Conservation (phyloP, 2,797 vertebrate genomes). For the Morelia viridis region DNA sequence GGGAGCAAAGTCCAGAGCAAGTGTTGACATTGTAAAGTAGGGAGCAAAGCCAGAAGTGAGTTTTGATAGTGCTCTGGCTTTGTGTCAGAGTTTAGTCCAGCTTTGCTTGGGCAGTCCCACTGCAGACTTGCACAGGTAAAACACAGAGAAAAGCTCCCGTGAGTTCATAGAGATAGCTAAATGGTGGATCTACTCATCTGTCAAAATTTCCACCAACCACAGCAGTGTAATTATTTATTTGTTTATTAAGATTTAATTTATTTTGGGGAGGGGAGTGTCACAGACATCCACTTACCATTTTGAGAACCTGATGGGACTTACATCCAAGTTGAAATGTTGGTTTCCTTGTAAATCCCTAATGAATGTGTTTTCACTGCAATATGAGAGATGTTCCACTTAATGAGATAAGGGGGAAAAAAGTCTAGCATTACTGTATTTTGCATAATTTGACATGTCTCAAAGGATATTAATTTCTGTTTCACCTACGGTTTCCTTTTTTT, state of each 20-base stretch:
- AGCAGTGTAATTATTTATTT: neutral
- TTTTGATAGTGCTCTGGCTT: neutral
- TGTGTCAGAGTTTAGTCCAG: neutral
- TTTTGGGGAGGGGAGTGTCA: neutral
- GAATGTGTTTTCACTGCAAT: neutral
- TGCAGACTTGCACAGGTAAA: neutral
- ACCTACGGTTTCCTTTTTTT: conserved; percentile 49
- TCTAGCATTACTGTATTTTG: neutral
- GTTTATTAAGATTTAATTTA: neutral
- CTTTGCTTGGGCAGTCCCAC: neutral
- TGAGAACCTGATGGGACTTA: neutral
- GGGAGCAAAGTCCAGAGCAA: neutral
- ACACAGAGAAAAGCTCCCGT: neutral
- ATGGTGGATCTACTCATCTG: neutral
- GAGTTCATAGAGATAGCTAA: neutral
- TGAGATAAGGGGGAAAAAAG: neutral
- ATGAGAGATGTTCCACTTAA: neutral
- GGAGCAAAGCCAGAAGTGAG: neutral
- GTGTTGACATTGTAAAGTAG: neutral
- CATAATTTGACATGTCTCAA: conserved; percentile 16
- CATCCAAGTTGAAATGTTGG: neutral
- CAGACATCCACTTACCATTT: neutral
- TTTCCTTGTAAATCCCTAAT: neutral
- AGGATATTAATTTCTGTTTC: conserved; percentile 25
- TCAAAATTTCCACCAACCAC: neutral